Conservation (phyloP, 1,140 invertebrate species). For the Agraylea sexmaculata region DNA sequence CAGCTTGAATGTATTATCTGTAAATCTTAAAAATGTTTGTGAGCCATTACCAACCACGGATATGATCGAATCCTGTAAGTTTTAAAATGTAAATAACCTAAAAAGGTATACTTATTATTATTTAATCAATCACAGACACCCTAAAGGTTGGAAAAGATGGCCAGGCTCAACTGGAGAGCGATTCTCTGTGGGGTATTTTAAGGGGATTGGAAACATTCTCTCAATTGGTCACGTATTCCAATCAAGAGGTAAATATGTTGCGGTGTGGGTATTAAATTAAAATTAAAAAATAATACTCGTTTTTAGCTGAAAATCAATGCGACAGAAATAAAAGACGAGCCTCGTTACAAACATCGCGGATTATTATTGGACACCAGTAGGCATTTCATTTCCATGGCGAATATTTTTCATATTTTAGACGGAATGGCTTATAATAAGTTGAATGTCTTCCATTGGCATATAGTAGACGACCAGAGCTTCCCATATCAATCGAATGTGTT, state of each 20-base stretch:
- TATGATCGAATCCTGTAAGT: conserved; percentile 1
- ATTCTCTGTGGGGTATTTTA: conserved; percentile 63
- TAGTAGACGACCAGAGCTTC: conserved; percentile 85
- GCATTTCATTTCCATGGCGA: conserved; percentile 59
- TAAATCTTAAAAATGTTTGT: neutral
- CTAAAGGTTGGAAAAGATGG: conserved; percentile 25
- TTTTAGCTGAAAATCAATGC: conserved; percentile 32
- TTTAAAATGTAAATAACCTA: conserved; percentile 25
- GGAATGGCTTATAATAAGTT: conserved; percentile 82
- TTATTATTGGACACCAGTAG: conserved; percentile 72
- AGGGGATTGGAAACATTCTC: conserved; percentile 69
- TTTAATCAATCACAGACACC: conserved; percentile 27
- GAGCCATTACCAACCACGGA: neutral
- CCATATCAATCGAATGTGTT: conserved; percentile 69
- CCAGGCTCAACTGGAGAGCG: conserved; percentile 27
- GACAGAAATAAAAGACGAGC: conserved; percentile 55
- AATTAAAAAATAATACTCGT: conserved; percentile 1
- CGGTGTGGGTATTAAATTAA: conserved; percentile 2
- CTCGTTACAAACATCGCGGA: conserved; percentile 63
- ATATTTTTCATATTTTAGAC: conserved; percentile 56
- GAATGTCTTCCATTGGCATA: conserved; percentile 93
- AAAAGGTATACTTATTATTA: conserved; percentile 12
- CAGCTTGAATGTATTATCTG: no score
- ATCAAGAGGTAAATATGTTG: conserved; percentile 34
- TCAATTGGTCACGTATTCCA: conserved; percentile 48